Conservation (phyloP, 2,888 invertebrate species). For the Lepidocyrtinus sp. region DNA sequence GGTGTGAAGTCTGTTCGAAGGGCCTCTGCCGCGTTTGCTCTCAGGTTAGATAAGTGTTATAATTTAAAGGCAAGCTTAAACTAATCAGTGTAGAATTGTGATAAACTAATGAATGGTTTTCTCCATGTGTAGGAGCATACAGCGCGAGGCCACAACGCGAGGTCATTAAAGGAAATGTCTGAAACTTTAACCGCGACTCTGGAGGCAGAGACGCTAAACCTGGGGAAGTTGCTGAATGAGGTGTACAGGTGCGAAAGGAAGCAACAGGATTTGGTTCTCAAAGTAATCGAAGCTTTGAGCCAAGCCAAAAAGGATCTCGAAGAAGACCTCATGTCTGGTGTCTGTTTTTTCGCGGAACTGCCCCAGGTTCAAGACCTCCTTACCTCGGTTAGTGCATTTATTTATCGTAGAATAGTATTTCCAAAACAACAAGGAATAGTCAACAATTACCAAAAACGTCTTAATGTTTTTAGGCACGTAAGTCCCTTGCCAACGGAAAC, state of each 20-base stretch:
- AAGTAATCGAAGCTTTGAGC: slow-evolving; percentile 79
- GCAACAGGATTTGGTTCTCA: slow-evolving; percentile 81
- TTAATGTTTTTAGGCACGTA: slow-evolving; percentile 50
- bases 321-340: slow-evolving; percentile 81
- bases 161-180: slow-evolving; percentile 68
- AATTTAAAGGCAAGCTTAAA: neutral
- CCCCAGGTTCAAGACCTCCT: slow-evolving; percentile 74
- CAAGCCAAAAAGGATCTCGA: slow-evolving; percentile 80
- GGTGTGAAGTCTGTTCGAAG: slow-evolving; percentile 70
- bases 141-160: slow-evolving; percentile 66
- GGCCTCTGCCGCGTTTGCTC: slow-evolving; percentile 68
- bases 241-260: slow-evolving; percentile 81
- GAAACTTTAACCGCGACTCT: slow-evolving; percentile 66
- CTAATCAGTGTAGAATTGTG: slow-evolving; percentile 16
- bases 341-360: slow-evolving; percentile 79
- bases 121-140: slow-evolving; percentile 65
- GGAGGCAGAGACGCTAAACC: slow-evolving; percentile 78
- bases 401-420: too few species aligned
- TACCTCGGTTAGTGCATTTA: slow-evolving; percentile 54
- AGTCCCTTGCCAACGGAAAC: slow-evolving; percentile 68
- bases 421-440: too few species aligned
- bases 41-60: slow-evolving; percentile 62
- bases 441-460: neutral
- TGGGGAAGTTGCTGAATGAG: slow-evolving; percentile 81
- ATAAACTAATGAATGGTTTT: slow-evolving; percentile 16